Conservation (phyloP, 2,888 invertebrate genomes). For the Taenaris catops region DNA sequence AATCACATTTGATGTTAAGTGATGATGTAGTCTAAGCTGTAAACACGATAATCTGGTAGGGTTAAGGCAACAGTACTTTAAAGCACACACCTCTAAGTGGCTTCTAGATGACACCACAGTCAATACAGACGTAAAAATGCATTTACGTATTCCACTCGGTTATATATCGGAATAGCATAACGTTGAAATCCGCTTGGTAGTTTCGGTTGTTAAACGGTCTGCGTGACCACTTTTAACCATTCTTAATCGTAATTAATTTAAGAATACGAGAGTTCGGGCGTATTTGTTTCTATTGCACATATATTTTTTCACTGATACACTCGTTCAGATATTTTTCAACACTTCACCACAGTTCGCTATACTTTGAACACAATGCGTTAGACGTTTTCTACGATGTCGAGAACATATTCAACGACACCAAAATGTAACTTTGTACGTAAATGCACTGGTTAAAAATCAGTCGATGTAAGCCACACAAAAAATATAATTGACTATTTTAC, state of each 20-base stretch:
- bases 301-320: constrained; percentile 67
- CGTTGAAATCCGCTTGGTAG: constrained; percentile 47
- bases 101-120: too few species aligned
- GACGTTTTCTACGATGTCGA: constrained; percentile 58
- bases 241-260: constrained; percentile 33
- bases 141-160: too few species aligned
- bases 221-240: constrained; percentile 35
- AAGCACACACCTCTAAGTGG: too few species aligned
- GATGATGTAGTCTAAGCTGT: too few species aligned
- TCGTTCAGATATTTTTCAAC: constrained; percentile 55
- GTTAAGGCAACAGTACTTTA: too few species aligned
- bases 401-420: constrained; percentile 68
- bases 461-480: constrained; percentile 61
- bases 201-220: constrained; percentile 40
- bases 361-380: constrained; percentile 63
- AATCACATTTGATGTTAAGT: too few species aligned
- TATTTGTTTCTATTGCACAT: constrained; percentile 50
- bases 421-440: constrained; percentile 71
- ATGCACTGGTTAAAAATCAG: constrained; percentile 66
- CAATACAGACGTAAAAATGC: too few species aligned
- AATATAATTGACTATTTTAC: too few species aligned
- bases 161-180: too few species aligned
- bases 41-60: too few species aligned
- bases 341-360: constrained; percentile 55
- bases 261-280: constrained; percentile 36